Percentiles rank a stretch among this genome's conserved stretches.
These are phyloP conservation scores for Orycteropus afer DNA, from an alignment of 2,113 vertebrate genomes.

Conservation along the genomic window DNA sequence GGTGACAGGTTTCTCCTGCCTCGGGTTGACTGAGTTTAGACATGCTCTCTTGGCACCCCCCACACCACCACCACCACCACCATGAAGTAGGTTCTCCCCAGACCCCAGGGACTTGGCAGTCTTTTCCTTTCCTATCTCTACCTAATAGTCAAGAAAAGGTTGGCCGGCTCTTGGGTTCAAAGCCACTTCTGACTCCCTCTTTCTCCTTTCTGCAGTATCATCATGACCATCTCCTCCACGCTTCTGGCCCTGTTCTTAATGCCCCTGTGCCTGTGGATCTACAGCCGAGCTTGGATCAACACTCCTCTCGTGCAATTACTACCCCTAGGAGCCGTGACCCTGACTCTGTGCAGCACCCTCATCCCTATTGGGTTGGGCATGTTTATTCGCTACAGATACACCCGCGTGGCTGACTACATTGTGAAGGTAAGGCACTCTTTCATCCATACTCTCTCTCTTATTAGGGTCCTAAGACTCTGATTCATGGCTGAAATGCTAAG, in stretches of 20 bases:
- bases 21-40: not conserved
- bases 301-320: constrained; percentile 94
- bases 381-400: constrained; percentile 91
- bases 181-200: not conserved
- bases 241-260: constrained; percentile 95
- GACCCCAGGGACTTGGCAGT: not conserved
- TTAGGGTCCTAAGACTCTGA: not conserved
- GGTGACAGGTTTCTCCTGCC: not conserved
- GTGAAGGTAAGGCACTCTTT: constrained; percentile 90
- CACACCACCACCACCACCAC: no score
- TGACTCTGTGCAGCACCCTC: constrained; percentile 96
- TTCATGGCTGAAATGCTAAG: not conserved
- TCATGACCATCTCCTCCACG: constrained; percentile 98
- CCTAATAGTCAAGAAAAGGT: not conserved
- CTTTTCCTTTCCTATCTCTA: not conserved
- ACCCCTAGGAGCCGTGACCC: constrained; percentile 94
- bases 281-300: constrained; percentile 97
- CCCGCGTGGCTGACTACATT: constrained; percentile 91
- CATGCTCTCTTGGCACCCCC: not conserved
- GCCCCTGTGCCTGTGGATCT: constrained; percentile 98
- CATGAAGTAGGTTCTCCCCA: not conserved
- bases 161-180: not conserved
- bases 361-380: constrained; percentile 95
- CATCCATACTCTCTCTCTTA: rapidly evolving
- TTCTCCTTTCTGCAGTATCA: constrained; percentile 87